Conservation (phyloP, 2,888 invertebrate species). For the Rotaria macrura region DNA sequence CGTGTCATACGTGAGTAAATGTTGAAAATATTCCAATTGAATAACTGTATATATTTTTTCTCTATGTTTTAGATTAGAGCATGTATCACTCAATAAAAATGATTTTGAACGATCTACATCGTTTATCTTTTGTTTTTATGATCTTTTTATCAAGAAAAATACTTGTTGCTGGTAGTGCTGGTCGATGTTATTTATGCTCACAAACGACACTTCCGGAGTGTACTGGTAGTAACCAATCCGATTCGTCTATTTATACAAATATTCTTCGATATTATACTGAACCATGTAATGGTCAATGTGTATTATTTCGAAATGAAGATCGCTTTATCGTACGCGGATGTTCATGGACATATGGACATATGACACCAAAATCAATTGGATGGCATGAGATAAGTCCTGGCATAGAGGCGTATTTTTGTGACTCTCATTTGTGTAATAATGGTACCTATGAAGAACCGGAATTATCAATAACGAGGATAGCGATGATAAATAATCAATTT, state of each 20-base stretch:
- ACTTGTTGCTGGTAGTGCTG: background rate
- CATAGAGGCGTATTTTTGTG: background rate
- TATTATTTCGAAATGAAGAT: slow-evolving; percentile 2
- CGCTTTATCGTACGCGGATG: background rate
- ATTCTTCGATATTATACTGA: slow-evolving; percentile 4
- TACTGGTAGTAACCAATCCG: background rate
- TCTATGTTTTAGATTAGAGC: background rate
- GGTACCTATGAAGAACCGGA: background rate
- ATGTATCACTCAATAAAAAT: background rate
- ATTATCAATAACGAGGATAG: background rate
- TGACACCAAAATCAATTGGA: background rate
- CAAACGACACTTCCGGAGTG: background rate
- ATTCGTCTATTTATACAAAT: background rate
- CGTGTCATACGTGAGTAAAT: background rate
- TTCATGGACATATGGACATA: slow-evolving; percentile 22
- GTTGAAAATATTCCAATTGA: background rate
- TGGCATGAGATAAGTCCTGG: background rate
- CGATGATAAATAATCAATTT: background rate
- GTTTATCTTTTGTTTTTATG: background rate
- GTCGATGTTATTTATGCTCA: slow-evolving; percentile 17
- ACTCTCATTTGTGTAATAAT: slow-evolving; percentile 8
- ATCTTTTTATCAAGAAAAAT: background rate
- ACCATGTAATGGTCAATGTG: slow-evolving; percentile 22
- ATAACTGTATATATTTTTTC: background rate
- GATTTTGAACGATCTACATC: background rate